These are phyloP conservation scores for Bubo blakistoni DNA, from an alignment of 2,113 vertebrate species.

Conservation along the genomic window DNA sequence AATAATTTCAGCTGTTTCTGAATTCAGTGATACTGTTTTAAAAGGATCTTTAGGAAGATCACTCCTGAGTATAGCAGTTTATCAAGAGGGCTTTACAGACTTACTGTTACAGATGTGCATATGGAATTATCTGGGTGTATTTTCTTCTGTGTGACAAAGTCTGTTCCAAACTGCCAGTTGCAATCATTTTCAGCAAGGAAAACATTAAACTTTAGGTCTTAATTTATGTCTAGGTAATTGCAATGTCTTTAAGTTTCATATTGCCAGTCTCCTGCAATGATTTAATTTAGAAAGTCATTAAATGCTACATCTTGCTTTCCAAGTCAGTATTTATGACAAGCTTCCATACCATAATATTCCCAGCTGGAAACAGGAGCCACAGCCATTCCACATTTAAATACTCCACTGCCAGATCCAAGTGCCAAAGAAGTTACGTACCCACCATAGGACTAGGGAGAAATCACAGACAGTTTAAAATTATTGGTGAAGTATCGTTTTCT, in stretches of 20 bases:
- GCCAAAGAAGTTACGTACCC: slow-evolving; percentile 93
- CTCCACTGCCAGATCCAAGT: slow-evolving; percentile 87
- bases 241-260: slow-evolving; percentile 45
- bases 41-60: background rate
- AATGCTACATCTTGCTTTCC: slow-evolving; percentile 50
- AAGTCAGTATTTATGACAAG: slow-evolving; percentile 50
- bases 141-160: background rate
- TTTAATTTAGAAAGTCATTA: slow-evolving; percentile 61
- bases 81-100: background rate
- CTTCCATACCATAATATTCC: slow-evolving; percentile 94
- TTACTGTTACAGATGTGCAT: background rate
- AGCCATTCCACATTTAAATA: slow-evolving; percentile 95
- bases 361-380: slow-evolving; percentile 97
- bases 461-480: slow-evolving; percentile 34
- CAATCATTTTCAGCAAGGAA: slow-evolving; percentile 4
- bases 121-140: background rate
- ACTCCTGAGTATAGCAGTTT: background rate
- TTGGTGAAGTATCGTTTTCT: background rate
- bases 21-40: background rate
- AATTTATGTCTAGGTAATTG: slow-evolving; percentile 41
- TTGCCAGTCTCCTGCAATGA: background rate
- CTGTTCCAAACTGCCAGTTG: background rate
- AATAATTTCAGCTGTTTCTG: background rate
- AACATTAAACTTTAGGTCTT: slow-evolving; percentile 19
- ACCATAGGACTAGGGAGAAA: slow-evolving; percentile 89